Conservation (phyloP, 2,888 invertebrate genomes). For the Xestia ashworthii region DNA sequence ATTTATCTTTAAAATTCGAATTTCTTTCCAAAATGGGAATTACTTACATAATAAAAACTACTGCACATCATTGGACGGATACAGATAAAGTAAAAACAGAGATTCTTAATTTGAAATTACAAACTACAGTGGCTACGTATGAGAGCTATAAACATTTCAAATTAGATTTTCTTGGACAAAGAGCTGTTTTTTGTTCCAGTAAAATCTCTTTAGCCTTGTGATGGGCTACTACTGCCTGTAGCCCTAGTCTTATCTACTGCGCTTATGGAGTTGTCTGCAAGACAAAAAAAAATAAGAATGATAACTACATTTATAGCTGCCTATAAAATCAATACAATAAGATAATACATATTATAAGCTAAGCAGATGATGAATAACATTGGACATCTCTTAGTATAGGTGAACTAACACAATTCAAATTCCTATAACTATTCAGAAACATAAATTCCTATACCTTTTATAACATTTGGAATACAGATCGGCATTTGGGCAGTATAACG, state of each 20-base stretch:
- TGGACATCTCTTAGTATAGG: not conserved
- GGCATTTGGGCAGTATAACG: not conserved
- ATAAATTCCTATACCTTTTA: too few species aligned
- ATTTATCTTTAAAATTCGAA: conserved; percentile 3
- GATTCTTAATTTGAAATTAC: conserved; percentile 24
- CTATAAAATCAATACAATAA: not conserved
- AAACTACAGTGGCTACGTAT: not conserved
- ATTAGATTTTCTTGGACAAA: not conserved
- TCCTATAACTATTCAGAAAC: conserved; percentile 7
- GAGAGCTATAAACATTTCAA: not conserved
- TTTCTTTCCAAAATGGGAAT: conserved; percentile 2
- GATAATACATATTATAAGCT: not conserved
- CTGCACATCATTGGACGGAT: conserved; percentile 47
- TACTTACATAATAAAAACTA: conserved; percentile 17
- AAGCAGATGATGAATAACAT: not conserved
- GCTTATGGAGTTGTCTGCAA: not conserved
- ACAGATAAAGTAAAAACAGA: conserved; percentile 11
- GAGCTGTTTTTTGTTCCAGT: not conserved
- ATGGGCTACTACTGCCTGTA: not conserved
- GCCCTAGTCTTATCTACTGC: not conserved
- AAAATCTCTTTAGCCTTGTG: not conserved
- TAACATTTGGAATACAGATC: too few species aligned
- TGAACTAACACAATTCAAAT: not conserved
- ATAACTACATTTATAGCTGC: not conserved
- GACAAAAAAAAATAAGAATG: too few species aligned